Percentiles rank a stretch among this genome's conserved stretches.
phyloP scores from a whole-genome alignment of 37 sponge, comb jelly and placozoan genomes.

The Lycopodina hypogea region DNA sequence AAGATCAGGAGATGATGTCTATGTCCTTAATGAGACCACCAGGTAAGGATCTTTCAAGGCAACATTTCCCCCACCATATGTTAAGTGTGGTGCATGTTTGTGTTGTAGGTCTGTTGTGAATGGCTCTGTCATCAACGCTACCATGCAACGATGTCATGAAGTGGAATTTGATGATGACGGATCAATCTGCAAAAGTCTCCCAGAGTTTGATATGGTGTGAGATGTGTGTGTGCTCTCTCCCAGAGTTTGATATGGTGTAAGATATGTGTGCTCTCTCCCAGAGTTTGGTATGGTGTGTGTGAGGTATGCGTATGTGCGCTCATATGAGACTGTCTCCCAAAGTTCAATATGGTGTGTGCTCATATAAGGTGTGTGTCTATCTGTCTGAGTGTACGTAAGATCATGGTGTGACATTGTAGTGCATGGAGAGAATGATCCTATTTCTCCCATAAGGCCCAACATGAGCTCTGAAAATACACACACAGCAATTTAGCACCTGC shows the following conservation, averaged over 20 bases:
- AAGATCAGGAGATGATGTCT: slow-evolving; percentile 37
- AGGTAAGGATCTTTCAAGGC: not conserved
- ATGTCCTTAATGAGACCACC: not conserved
- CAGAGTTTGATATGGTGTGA: slow-evolving; percentile 57
- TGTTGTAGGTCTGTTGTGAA: slow-evolving; percentile 11
- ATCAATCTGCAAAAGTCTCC: slow-evolving; percentile 69
- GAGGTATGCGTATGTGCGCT: no score
- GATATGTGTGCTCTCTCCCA: no score
- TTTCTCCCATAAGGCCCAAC: no score
- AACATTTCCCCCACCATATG: not conserved
- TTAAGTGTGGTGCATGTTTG: not conserved
- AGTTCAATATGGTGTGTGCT: no score
- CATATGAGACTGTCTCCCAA: no score
- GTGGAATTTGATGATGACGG: slow-evolving; percentile 90
- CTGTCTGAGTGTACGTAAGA: no score
- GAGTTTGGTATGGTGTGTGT: no score
- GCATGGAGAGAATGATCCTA: no score
- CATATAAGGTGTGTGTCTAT: no score
- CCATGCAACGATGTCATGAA: slow-evolving; percentile 42
- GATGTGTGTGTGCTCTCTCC: not conserved
- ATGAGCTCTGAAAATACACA: no score
- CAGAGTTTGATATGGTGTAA: not conserved
- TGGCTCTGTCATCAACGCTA: slow-evolving; percentile 15
- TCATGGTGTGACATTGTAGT: no score
- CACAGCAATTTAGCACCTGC: no score